A percentile compares a stretch with the other conserved stretches of the same genome.
Conservation (phyloP, 2,888 invertebrate species). For the Agonopterix arenella region DNA sequence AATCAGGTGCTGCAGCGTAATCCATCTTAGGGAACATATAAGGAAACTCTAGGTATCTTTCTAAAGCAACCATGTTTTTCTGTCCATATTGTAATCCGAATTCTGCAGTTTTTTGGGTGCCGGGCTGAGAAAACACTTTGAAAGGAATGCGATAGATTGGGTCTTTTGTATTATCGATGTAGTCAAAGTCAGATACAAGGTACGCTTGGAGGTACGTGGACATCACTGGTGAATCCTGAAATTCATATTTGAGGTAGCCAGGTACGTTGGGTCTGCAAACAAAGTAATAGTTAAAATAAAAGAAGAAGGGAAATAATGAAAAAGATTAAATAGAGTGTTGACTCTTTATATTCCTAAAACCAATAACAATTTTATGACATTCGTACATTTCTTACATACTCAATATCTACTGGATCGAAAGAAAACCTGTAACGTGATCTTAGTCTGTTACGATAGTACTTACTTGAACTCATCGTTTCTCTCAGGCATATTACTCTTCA, state of each 20-base stretch:
- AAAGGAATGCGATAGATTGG: conserved; percentile 53
- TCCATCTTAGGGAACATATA: conserved; percentile 80
- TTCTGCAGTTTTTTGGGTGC: conserved; percentile 33
- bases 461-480: conserved; percentile 41
- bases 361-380: too few relatives aligned
- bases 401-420: too few relatives aligned
- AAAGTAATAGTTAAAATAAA: neutral
- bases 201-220: conserved; percentile 90
- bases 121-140: conserved; percentile 53
- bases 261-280: conserved; percentile 35
- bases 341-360: too few relatives aligned
- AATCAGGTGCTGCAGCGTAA: conserved; percentile 88
- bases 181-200: conserved; percentile 78
- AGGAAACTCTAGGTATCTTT: conserved; percentile 46
- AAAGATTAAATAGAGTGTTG: too few relatives aligned
- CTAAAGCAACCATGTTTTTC: conserved; percentile 50
- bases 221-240: conserved; percentile 78
- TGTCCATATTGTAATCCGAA: conserved; percentile 63
- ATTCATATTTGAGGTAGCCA: conserved; percentile 51
- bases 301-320: too few relatives aligned
- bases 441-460: conserved; percentile 12
- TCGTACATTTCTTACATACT: too few relatives aligned
- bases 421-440: too few relatives aligned
- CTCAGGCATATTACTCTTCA: conserved; percentile 55
- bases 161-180: conserved; percentile 39